Conservation (phyloP, 2,113 vertebrate genomes). For the Oreochromis spilurus region DNA sequence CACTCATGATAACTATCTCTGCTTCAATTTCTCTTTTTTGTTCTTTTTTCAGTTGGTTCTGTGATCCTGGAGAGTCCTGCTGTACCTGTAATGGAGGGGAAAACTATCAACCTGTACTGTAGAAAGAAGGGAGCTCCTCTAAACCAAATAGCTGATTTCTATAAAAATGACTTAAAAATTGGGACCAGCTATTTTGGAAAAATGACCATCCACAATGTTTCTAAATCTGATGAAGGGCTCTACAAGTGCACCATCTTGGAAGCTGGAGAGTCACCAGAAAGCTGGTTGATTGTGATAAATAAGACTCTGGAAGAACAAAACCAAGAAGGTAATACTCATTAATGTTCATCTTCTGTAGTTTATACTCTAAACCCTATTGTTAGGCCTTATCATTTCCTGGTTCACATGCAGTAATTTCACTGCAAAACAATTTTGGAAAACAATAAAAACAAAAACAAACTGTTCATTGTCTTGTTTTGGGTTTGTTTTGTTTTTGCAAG, state of each 20-base stretch:
- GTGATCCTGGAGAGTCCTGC: neutral
- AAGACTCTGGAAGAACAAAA: neutral
- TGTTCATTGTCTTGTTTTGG: accelerated
- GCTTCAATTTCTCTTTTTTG: neutral
- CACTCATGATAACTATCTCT: neutral
- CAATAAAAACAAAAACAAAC: neutral
- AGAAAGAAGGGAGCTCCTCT: accelerated
- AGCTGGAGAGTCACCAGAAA: neutral
- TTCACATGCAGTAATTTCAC: neutral
- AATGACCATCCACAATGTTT: neutral
- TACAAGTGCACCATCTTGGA: neutral
- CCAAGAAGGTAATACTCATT: accelerated
- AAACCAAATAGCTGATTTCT: neutral
- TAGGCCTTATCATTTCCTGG: accelerated
- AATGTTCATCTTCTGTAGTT: neutral
- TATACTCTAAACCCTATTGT: accelerated
- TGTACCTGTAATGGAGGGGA: neutral
- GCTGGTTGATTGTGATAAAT: neutral
- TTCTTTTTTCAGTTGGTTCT: neutral
- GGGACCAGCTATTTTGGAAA: neutral
- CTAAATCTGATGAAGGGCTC: neutral
- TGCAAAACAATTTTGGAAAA: neutral
- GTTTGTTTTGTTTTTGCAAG: neutral
- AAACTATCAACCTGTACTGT: neutral
- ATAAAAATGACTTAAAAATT: neutral